Conservation (phyloP, 2,113 vertebrate species). For the Meriones unguiculatus region DNA sequence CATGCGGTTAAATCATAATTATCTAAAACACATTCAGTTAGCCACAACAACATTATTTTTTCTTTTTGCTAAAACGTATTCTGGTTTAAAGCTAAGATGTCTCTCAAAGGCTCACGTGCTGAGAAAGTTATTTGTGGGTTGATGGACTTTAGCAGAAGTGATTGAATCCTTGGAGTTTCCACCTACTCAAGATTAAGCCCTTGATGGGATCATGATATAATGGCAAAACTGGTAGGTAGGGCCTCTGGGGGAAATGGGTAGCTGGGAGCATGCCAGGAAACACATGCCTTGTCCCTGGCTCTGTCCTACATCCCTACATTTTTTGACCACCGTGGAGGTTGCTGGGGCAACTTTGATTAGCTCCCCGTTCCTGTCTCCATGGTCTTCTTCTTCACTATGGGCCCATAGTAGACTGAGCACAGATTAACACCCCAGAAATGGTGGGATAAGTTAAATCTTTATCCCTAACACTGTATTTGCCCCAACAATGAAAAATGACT, state of each 20-base stretch:
- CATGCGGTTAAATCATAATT: background rate
- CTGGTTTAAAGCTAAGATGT: background rate
- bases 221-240: background rate
- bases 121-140: background rate
- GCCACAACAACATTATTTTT: background rate
- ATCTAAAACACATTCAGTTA: slow-evolving; percentile 8
- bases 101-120: background rate
- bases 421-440: background rate
- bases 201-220: background rate
- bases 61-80: background rate
- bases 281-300: background rate
- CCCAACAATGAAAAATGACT: background rate
- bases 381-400: background rate
- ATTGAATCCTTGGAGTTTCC: background rate
- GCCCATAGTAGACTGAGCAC: background rate
- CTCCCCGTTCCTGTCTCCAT: background rate
- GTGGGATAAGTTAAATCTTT: background rate
- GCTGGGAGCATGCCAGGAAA: background rate
- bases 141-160: background rate
- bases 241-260: background rate
- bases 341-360: background rate
- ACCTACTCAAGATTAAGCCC: background rate
- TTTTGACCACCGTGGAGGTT: background rate
- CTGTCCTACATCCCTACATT: background rate
- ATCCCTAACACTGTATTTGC: background rate